Conservation (phyloP, 2,797 vertebrate genomes). For the Pelochelys cantorii region DNA sequence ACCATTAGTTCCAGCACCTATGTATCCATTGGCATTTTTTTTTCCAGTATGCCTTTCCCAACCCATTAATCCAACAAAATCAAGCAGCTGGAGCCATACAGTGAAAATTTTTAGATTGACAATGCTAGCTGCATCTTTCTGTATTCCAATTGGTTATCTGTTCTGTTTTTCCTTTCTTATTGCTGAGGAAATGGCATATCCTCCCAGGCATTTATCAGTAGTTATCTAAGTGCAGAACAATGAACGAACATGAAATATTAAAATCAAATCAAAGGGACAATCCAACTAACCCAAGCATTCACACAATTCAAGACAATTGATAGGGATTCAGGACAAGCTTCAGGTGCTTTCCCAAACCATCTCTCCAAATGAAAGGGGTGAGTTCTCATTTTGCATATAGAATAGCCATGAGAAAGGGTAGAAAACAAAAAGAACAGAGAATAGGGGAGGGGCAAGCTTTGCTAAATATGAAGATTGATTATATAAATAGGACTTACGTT, state of each 20-base stretch:
- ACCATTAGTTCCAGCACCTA: too few relatives aligned
- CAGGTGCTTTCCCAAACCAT: neutral
- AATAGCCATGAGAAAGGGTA: neutral
- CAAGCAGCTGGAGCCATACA: fast-evolving
- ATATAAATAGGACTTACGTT: neutral
- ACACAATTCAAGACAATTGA: neutral
- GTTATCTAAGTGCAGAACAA: neutral
- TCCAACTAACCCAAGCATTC: neutral
- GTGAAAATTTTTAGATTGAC: neutral
- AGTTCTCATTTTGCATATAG: neutral
- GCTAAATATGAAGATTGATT: neutral
- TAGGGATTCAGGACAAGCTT: neutral
- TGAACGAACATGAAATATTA: neutral
- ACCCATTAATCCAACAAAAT: neutral
- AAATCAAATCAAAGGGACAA: neutral
- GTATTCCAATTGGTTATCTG: neutral
- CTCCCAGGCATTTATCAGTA: neutral
- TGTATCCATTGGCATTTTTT: neutral
- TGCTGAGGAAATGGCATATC: neutral
- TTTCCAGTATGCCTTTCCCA: neutral
- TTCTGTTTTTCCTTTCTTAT: neutral
- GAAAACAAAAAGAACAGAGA: neutral
- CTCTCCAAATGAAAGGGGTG: neutral
- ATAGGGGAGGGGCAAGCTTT: neutral
- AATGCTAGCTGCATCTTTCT: neutral